Evolutionary conservation across 1,140 invertebrate species (phyloP), one percentile per base, ranked within the genome.

Genomic region (Tetragonula clypearis): DNA sequence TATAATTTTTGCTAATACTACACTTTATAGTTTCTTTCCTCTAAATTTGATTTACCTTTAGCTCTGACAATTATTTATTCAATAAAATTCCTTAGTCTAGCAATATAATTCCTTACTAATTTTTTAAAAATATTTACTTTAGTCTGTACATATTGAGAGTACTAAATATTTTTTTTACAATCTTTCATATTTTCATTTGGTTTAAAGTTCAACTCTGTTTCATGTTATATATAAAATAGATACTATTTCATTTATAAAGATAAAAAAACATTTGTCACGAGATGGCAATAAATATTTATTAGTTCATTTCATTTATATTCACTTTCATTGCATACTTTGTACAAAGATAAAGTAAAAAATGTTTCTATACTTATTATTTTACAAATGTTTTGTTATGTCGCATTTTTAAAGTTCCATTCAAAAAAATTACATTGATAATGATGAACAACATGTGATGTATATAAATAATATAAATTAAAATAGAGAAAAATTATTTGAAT

Each of bases 81-180:
- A 49, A 49, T 49, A 8, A 8, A 49, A 14, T 90, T 88, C 62
- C 87, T 90, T 68, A 92, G 76, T 78, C 91, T 89, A 23, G 92
- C 90, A 79, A 90, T 91, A 80, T 92, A 49, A 49, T 92, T 58
- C 91, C 91, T 2, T 53, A 30, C 92, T 92, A 0, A 92, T 87
- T 84, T 92, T 92, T 90, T 90, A 92, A 49, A 49, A 49, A 49
- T 49, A 49, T 49, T 49, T 49, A 75, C 66, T 62, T 91, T 90
- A 17, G 90, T 91, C 92, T 49, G 75, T 71, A 79, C 84, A 86
- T 79, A 87, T 91, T 21, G 82, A 35, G n/a, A 35, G 15, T 49
- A 49, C 8, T 49, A 9, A 8, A 49, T 49, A 49, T 49, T 49
- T 62, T 85, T 60, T 55, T 74, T 82, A 15, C 35, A 41, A 35